These are phyloP conservation scores for Eristalis arbustorum DNA, from an alignment of 2,888 invertebrate genomes.

Conservation along the genomic window DNA sequence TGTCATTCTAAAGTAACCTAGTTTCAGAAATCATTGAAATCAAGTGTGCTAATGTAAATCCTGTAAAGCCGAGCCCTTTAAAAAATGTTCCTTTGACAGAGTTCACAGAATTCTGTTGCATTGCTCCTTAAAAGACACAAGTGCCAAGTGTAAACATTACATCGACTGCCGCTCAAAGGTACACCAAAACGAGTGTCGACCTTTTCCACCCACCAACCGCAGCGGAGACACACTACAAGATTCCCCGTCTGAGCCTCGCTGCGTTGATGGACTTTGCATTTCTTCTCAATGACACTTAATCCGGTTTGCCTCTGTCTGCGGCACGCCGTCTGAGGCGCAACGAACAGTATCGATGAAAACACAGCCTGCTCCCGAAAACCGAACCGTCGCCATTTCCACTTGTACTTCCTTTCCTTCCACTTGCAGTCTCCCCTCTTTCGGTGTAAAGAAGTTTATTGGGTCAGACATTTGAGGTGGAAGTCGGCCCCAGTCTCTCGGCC, in stretches of 20 bases:
- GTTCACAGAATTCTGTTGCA: neutral
- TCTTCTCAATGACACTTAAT: constrained; percentile 13
- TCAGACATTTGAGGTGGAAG: constrained; percentile 51
- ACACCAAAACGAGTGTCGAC: neutral
- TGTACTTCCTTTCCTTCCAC: constrained; percentile 14
- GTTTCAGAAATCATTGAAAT: too few relatives aligned
- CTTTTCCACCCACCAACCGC: neutral
- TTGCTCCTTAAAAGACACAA: neutral
- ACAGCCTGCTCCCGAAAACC: constrained; percentile 4
- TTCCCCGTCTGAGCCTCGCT: neutral
- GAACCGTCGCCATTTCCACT: constrained; percentile 16
- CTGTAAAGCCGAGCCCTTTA: too few relatives aligned
- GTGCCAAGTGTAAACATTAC: neutral
- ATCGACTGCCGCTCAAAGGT: neutral
- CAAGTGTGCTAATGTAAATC: too few relatives aligned
- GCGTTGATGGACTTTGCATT: neutral
- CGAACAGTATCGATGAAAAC: constrained; percentile 43
- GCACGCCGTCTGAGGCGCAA: neutral
- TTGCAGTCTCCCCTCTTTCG: constrained; percentile 16
- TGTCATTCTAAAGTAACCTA: too few relatives aligned
- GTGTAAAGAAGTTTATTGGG: constrained; percentile 62
- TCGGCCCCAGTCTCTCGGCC: neutral
- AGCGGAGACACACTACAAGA: too few relatives aligned
- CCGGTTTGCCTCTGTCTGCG: neutral
- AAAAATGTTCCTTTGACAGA: neutral